Conservation (phyloP, 2,888 invertebrate species). For the Heliconius sara region DNA sequence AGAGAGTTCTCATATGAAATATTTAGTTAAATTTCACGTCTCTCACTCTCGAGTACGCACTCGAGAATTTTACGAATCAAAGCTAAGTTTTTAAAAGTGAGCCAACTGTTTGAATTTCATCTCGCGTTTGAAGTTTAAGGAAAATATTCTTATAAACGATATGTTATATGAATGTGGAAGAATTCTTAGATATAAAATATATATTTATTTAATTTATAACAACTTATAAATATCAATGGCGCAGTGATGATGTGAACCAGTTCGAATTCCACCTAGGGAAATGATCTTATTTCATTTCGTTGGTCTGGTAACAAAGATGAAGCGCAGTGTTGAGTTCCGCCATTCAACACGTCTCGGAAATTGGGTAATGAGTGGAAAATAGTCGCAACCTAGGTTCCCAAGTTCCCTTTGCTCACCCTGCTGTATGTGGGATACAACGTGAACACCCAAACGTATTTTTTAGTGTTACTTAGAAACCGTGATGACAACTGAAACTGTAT, state of each 20-base stretch:
- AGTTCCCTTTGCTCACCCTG: background rate
- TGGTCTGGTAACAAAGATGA: too few relatives aligned
- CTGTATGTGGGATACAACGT: background rate
- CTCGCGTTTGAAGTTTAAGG: slow-evolving; percentile 13
- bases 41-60: background rate
- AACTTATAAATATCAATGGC: background rate
- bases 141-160: slow-evolving; percentile 23
- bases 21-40: slow-evolving; percentile 4
- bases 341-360: too few relatives aligned
- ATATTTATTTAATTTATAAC: background rate
- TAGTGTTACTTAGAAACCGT: too few relatives aligned
- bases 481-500: too few relatives aligned
- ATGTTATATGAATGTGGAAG: background rate
- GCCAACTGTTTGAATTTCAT: slow-evolving; percentile 21
- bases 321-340: background rate
- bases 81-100: slow-evolving; percentile 12
- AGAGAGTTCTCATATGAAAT: background rate
- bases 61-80: slow-evolving; percentile 10
- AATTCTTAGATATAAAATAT: background rate
- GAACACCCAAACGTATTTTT: background rate
- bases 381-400: background rate
- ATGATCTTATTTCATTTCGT: too few relatives aligned
- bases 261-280: too few relatives aligned
- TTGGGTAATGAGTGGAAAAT: too few relatives aligned
- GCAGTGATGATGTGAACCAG: too few relatives aligned